These are phyloP conservation scores for Epinotia bilunana DNA, from an alignment of 2,888 invertebrate species.

Conservation along the genomic window DNA sequence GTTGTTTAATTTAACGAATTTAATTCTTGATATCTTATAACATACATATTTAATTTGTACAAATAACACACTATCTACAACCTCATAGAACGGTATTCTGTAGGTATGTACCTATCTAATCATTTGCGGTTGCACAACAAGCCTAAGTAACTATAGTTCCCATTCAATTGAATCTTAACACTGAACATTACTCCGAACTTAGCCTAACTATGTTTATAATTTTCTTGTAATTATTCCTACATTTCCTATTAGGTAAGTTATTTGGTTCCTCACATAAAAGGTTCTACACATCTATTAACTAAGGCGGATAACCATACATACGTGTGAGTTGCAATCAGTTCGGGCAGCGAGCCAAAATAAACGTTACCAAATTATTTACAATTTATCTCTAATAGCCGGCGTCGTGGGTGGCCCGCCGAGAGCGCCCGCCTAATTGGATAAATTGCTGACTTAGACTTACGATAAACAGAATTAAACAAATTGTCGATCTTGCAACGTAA, in stretches of 20 bases:
- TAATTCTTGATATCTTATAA: no score
- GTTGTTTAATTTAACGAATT: no score
- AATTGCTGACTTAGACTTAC: slow-evolving; percentile 81
- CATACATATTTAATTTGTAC: no score
- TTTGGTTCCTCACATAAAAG: not conserved
- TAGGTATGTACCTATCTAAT: no score
- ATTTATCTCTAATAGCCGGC: slow-evolving; percentile 80
- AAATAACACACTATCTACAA: no score
- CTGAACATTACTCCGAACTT: no score
- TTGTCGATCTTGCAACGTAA: slow-evolving; percentile 69
- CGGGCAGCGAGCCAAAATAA: slow-evolving; percentile 59
- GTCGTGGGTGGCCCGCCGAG: slow-evolving; percentile 75
- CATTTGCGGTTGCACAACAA: no score
- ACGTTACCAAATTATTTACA: slow-evolving; percentile 81
- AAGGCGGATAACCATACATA: slow-evolving; percentile 21
- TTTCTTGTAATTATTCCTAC: not conserved
- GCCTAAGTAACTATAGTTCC: no score
- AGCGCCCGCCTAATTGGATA: slow-evolving; percentile 78
- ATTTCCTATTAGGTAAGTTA: not conserved
- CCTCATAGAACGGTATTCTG: no score
- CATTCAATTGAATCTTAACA: no score
- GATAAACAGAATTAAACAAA: slow-evolving; percentile 81
- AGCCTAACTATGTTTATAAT: no score
- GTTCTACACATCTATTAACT: slow-evolving; percentile 6
- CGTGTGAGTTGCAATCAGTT: slow-evolving; percentile 59